Evolutionary conservation across 2,797 vertebrate genomes (phyloP).

Genomic region (Brachyalestes nurse): DNA sequence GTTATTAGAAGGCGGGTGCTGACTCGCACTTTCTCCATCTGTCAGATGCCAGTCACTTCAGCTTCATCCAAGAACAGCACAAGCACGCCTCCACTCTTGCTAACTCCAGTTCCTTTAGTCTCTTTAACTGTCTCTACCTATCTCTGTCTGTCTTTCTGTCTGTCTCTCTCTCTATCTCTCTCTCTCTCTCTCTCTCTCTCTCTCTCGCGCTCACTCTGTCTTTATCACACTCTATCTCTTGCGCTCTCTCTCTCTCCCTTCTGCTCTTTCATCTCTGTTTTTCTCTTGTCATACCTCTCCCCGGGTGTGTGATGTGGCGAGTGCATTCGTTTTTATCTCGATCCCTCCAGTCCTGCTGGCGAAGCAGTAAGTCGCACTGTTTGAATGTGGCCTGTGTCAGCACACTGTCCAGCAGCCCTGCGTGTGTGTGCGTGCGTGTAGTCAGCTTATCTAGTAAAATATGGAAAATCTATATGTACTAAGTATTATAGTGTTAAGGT

Average conservation of each 20-base stretch:
- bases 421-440: no score
- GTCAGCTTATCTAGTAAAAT: no score
- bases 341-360: constrained; percentile 30
- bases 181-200: constrained; percentile 59
- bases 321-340: constrained; percentile 13
- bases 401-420: constrained; percentile 40
- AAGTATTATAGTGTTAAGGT: no score
- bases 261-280: constrained; percentile 59
- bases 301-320: constrained; percentile 45
- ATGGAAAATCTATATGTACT: no score
- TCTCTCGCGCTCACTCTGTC: constrained; percentile 20
- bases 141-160: neutral
- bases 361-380: constrained; percentile 36
- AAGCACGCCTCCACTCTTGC: neutral
- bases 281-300: constrained; percentile 14
- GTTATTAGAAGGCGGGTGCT: constrained; percentile 29
- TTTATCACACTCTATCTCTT: neutral
- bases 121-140: neutral
- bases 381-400: constrained; percentile 49
- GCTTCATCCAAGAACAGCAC: constrained; percentile 39
- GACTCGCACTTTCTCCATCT: constrained; percentile 51
- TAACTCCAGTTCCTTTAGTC: neutral
- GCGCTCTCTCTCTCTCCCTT: constrained; percentile 38
- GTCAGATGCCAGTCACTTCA: constrained; percentile 37
- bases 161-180: constrained; percentile 18